Percentiles rank a stretch among this genome's conserved stretches.
Conservation (phyloP, 2,888 invertebrate species). For the Drosophila nr. fundita region DNA sequence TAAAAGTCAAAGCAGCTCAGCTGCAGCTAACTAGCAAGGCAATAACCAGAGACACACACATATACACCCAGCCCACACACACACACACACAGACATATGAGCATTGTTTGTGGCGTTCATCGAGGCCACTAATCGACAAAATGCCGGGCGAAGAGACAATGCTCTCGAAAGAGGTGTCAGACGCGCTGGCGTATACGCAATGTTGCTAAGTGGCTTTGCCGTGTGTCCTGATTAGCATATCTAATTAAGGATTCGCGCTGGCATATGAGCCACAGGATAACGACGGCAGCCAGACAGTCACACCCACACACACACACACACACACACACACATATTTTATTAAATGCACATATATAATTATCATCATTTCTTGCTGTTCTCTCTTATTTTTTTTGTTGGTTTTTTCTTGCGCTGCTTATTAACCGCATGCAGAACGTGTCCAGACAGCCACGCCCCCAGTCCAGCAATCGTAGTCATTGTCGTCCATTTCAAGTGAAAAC, state of each 20-base stretch:
- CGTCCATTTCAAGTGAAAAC: slow-evolving; percentile 72
- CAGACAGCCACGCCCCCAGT: slow-evolving; percentile 43
- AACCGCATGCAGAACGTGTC: slow-evolving; percentile 58
- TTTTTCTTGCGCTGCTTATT: slow-evolving; percentile 41
- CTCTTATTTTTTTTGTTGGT: background rate
- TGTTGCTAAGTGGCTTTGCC: slow-evolving; percentile 63
- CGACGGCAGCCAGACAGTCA: slow-evolving; percentile 67
- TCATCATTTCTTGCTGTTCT: slow-evolving; percentile 3
- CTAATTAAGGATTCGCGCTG: slow-evolving; percentile 69
- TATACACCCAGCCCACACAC: background rate
- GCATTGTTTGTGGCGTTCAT: slow-evolving; percentile 21
- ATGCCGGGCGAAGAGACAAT: slow-evolving; percentile 32
- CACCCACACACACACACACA: slow-evolving; percentile 16
- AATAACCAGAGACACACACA: slow-evolving; percentile 38
- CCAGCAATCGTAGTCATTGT: slow-evolving; percentile 18
- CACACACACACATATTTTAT: slow-evolving; percentile 2
- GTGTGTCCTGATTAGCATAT: slow-evolving; percentile 78
- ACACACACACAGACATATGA: slow-evolving; percentile 16
- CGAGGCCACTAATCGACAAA: slow-evolving; percentile 39
- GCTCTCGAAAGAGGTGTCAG: slow-evolving; percentile 63
- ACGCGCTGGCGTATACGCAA: slow-evolving; percentile 60
- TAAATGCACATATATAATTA: slow-evolving; percentile 20
- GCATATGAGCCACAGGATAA: slow-evolving; percentile 72
- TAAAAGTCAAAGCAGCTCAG: slow-evolving; percentile 67
- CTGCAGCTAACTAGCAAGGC: slow-evolving; percentile 56